A percentile compares a stretch with the other conserved stretches of the same genome.
Evolutionary conservation across 2,797 vertebrate species (phyloP).

Genomic region (Knipowitschia caucasica): DNA sequence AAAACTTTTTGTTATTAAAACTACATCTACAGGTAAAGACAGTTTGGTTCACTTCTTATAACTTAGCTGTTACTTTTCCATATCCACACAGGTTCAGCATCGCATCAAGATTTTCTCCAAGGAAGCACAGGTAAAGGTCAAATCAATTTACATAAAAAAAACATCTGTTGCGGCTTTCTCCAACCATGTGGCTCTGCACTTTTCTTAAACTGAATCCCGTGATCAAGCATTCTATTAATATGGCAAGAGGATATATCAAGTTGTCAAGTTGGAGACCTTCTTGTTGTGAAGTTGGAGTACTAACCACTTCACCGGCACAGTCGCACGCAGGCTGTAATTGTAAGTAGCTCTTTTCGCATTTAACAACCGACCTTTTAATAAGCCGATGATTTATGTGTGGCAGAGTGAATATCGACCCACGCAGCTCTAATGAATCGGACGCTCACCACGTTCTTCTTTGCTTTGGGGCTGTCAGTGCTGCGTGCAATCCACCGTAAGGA

Average conservation of each 20-base stretch:
- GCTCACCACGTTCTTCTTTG: conserved; percentile 16
- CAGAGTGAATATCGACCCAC: conserved; percentile 33
- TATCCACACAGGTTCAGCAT: no score
- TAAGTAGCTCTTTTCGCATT: conserved; percentile 35
- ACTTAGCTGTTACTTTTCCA: no score
- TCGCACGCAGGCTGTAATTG: conserved; percentile 17
- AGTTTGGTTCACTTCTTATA: no score
- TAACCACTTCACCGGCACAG: background rate
- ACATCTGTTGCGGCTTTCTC: no score
- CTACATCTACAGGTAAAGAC: no score
- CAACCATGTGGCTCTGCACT: no score
- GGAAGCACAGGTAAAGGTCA: no score
- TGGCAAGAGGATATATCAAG: background rate
- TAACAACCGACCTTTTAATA: conserved; percentile 39
- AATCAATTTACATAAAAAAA: no score
- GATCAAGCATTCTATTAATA: background rate
- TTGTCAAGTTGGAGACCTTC: background rate
- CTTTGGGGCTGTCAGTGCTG: conserved; percentile 11
- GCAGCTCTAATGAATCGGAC: conserved; percentile 44
- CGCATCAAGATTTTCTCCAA: no score
- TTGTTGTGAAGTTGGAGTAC: background rate
- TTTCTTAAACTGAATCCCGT: no score
- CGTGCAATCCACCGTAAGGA: conserved; percentile 21
- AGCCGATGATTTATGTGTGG: conserved; percentile 44
- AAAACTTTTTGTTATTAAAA: no score